Evolutionary conservation across 2,888 invertebrate species (phyloP).

Genomic region (Synergus japonicus): DNA sequence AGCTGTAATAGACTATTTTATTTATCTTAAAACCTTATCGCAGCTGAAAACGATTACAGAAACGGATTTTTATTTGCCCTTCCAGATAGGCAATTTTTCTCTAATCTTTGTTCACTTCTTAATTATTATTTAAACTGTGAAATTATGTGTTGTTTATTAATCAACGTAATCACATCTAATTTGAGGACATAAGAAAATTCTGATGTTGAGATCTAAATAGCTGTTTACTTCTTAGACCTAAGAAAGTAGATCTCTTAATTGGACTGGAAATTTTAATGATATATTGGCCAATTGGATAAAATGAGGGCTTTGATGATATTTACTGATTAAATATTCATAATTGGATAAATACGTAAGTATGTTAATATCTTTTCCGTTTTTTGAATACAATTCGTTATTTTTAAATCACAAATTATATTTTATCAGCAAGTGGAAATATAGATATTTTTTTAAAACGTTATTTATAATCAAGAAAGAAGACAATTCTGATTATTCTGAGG

Average conservation of each 20-base stretch:
- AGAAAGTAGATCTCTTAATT: background rate
- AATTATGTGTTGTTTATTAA: background rate
- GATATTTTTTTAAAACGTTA: background rate
- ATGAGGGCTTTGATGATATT: background rate
- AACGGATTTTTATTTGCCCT: background rate
- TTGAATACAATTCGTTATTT: background rate
- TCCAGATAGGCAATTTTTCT: background rate
- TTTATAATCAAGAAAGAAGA: background rate
- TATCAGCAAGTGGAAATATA: background rate
- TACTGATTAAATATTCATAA: background rate
- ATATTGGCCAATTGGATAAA: too few relatives aligned
- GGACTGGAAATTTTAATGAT: background rate
- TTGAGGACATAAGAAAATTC: background rate
- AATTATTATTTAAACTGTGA: background rate
- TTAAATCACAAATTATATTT: background rate
- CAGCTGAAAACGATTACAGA: slow-evolving; percentile 1
- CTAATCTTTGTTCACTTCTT: background rate
- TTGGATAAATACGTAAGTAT: background rate
- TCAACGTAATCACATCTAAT: background rate
- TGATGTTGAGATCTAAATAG: background rate
- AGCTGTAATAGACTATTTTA: background rate
- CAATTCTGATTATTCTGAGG: background rate
- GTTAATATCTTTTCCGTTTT: background rate
- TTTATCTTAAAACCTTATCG: slow-evolving; percentile 7
- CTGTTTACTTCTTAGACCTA: background rate